phyloP scores from a whole-genome alignment of 2,888 invertebrate species.

The Eupithecia insigniata region DNA sequence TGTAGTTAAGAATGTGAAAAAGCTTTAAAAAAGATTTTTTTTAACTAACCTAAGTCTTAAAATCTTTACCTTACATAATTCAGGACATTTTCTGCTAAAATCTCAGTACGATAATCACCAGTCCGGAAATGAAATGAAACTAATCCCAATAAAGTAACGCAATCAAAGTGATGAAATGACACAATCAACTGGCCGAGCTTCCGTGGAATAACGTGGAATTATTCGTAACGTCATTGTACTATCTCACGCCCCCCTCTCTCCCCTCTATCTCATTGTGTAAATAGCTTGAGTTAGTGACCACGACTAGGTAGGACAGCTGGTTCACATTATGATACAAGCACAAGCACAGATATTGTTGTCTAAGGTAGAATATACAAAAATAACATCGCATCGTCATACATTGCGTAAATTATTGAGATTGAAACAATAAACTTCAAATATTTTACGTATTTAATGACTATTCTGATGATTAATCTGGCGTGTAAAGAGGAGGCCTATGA shows the following conservation, averaged over 20 bases:
- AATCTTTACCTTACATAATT: too few relatives aligned
- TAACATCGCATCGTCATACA: too few relatives aligned
- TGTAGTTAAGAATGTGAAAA: too few relatives aligned
- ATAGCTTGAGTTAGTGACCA: conserved; percentile 18
- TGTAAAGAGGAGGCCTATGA: background rate
- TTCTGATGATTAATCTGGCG: background rate
- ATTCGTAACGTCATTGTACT: conserved; percentile 16
- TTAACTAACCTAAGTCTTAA: too few relatives aligned
- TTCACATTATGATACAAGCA: background rate
- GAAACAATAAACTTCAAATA: too few relatives aligned
- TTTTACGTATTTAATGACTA: too few relatives aligned
- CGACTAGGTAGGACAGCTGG: background rate
- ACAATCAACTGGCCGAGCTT: conserved; percentile 19
- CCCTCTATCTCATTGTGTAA: conserved; percentile 17
- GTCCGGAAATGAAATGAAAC: background rate
- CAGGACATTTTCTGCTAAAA: background rate
- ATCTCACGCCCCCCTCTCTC: conserved; percentile 12
- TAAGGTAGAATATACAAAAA: too few relatives aligned
- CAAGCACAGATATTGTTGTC: too few relatives aligned
- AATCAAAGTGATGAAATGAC: conserved; percentile 12
- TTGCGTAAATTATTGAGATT: too few relatives aligned
- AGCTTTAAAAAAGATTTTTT: too few relatives aligned
- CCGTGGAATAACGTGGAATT: conserved; percentile 11
- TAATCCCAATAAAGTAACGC: background rate
- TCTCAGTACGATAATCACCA: background rate